phyloP scores from a whole-genome alignment of 2,888 invertebrate genomes.

The Ichneumoninae sp. region DNA sequence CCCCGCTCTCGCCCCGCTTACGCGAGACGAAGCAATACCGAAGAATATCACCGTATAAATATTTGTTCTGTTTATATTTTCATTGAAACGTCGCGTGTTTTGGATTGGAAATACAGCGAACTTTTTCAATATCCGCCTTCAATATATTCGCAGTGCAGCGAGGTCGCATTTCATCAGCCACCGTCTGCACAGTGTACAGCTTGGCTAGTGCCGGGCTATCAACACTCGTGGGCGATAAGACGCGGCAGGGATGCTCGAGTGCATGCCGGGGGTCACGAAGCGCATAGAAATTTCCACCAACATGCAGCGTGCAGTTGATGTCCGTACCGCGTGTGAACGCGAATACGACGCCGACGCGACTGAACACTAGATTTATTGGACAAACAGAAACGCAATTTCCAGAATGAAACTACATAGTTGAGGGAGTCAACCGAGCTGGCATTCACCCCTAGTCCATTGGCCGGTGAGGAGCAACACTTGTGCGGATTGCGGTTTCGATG shows the following conservation, averaged over 20 bases:
- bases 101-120: background rate
- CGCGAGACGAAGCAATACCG: background rate
- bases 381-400: slow-evolving; percentile 74
- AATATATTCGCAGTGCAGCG: background rate
- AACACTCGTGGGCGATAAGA: slow-evolving; percentile 15
- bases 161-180: background rate
- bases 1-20: background rate
- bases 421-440: slow-evolving; percentile 54
- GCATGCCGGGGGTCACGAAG: background rate
- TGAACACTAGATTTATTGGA: slow-evolving; percentile 69
- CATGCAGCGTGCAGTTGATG: background rate
- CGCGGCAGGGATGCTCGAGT: background rate
- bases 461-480: background rate
- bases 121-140: background rate
- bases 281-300: slow-evolving; percentile 16
- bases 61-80: background rate
- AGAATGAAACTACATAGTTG: slow-evolving; percentile 71
- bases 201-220: slow-evolving; percentile 29
- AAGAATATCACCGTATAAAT: background rate
- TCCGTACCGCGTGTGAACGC: background rate
- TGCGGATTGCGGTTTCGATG: background rate
- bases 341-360: background rate
- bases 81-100: background rate
- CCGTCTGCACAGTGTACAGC: slow-evolving; percentile 12
- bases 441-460: slow-evolving; percentile 10